Percentiles rank a stretch among this genome's conserved stretches.
Evolutionary conservation across 1,140 invertebrate species (phyloP).

Genomic region (Delia radicum): DNA sequence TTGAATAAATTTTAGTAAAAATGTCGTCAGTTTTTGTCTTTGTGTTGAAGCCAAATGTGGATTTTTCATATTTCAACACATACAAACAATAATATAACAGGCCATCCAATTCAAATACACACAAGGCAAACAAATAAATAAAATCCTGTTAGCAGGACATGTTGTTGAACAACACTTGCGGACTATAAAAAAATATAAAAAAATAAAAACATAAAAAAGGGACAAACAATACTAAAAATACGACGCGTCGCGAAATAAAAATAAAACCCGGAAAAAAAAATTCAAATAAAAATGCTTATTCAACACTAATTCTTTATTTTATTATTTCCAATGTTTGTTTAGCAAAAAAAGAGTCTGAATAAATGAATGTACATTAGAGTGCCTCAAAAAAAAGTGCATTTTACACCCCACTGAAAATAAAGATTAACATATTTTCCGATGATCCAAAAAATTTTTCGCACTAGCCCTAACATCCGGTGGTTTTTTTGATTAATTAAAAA

Average conservation of each 20-base stretch:
- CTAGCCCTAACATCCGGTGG: too few relatives aligned
- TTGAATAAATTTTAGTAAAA: too few relatives aligned
- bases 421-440: too few relatives aligned
- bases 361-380: too few relatives aligned
- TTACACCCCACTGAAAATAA: too few relatives aligned
- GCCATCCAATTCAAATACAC: not conserved
- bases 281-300: slow-evolving; percentile 12
- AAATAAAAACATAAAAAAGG: not conserved
- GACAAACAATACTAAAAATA: not conserved
- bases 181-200: not conserved
- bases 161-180: slow-evolving; percentile 4
- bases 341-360: not conserved
- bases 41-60: too few relatives aligned
- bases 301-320: slow-evolving; percentile 17
- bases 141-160: slow-evolving; percentile 12
- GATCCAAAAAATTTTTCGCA: too few relatives aligned
- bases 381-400: too few relatives aligned
- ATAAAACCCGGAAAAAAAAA: not conserved
- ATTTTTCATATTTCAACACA: too few relatives aligned
- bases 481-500: too few relatives aligned
- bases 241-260: not conserved
- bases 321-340: slow-evolving; percentile 4
- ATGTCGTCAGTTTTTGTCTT: too few relatives aligned
- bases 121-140: slow-evolving; percentile 6
- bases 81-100: not conserved